A percentile compares a stretch with the other conserved stretches of the same genome.
phyloP scores from a whole-genome alignment of 2,113 vertebrate species.

The Origma solitaria region DNA sequence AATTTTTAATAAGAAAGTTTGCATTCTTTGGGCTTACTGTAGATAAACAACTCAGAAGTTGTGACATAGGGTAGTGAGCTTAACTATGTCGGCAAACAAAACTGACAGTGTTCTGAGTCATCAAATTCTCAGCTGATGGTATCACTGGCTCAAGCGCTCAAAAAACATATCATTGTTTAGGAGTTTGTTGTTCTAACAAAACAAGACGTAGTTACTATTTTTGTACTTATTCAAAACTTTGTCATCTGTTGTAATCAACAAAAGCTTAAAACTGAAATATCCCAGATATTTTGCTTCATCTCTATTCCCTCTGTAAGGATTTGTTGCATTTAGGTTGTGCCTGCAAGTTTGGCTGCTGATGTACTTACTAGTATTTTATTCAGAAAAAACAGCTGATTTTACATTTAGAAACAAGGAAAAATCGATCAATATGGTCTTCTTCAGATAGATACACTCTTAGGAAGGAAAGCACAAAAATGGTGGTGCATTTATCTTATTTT shows the following conservation, averaged over 20 bases:
- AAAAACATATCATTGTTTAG: not conserved
- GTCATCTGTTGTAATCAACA: not conserved
- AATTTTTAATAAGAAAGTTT: not conserved
- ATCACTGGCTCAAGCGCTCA: not conserved
- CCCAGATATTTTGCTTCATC: not conserved
- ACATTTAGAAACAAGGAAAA: not conserved
- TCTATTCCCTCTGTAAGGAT: not conserved
- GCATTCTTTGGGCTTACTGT: not conserved
- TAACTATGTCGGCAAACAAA: not conserved
- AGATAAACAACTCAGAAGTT: not conserved
- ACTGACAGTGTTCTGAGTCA: not conserved
- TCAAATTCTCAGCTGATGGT: slow-evolving; percentile 33
- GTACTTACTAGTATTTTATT: not conserved
- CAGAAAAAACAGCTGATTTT: not conserved
- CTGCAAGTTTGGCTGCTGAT: not conserved
- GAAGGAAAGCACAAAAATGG: not conserved
- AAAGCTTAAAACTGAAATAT: not conserved
- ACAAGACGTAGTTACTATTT: not conserved
- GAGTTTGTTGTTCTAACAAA: not conserved
- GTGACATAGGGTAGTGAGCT: not conserved
- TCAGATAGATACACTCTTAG: not conserved
- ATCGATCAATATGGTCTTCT: not conserved
- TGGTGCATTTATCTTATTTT: not conserved
- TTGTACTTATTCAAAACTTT: not conserved
- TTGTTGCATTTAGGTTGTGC: not conserved